phyloP scores from a whole-genome alignment of 1,140 invertebrate genomes.

The Zaprionus ornatus region DNA sequence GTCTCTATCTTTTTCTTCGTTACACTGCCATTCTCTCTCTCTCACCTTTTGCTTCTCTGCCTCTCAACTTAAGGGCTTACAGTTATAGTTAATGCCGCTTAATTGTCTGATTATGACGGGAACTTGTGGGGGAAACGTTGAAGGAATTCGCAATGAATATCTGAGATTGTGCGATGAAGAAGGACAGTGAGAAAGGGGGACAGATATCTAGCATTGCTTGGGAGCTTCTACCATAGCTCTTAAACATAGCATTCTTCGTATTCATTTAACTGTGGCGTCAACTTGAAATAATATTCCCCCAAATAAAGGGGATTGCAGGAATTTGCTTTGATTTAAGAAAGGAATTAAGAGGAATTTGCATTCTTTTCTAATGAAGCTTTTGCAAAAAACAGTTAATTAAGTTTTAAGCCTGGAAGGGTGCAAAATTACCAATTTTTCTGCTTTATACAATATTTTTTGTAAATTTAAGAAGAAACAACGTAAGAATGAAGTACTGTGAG shows the following conservation, averaged over 20 bases:
- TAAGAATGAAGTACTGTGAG: no score
- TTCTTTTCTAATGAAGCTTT: conserved; percentile 4
- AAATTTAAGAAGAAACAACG: no score
- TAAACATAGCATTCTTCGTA: neutral
- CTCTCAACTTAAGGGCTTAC: neutral
- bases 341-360: neutral
- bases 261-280: neutral
- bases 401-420: no score
- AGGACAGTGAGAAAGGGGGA: neutral
- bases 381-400: neutral
- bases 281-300: neutral
- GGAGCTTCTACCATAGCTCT: neutral
- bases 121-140: neutral
- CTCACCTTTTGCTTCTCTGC: neutral
- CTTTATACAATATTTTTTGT: no score
- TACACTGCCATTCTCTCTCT: neutral
- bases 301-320: neutral
- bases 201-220: neutral
- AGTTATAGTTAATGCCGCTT: neutral
- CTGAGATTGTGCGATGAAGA: neutral
- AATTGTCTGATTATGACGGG: neutral
- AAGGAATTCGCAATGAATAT: neutral
- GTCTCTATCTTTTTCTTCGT: neutral
- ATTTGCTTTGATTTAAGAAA: neutral
- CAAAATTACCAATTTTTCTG: no score